Evolutionary conservation across 2,888 invertebrate species (phyloP), one percentile per base, ranked within the genome.

Genomic region (Sussaba pulchella): DNA sequence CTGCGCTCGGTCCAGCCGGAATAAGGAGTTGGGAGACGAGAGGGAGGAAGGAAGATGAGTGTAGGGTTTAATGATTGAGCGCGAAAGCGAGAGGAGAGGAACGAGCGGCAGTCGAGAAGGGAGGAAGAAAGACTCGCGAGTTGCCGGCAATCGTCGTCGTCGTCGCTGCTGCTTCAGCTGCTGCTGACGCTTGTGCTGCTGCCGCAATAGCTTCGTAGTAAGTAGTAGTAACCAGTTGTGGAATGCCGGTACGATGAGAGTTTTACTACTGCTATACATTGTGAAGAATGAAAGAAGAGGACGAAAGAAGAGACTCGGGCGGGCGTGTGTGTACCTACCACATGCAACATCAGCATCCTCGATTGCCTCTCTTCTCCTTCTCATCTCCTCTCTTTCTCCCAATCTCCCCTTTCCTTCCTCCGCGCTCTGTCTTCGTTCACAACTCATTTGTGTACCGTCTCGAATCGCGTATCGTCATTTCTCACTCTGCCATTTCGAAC

Each of bases 141-240:
- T n/a, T n/a, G n/a, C n/a, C n/a, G n/a, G n/a, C n/a, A n/a, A 24
- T 24, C 2, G 10, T 2, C 21, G 50, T 10, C 8, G 19, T 3
- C 21, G 9, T 39, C 57, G 36, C n/a, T 26, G 31, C 31, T 57
- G 31, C 24, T 8, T n/a, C n/a, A n/a, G n/a, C n/a, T n/a, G n/a
- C n/a, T n/a, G n/a, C n/a, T n/a, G n/a, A n/a, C n/a, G n/a, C n/a
- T n/a, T n/a, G n/a, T n/a, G n/a, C n/a, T n/a, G 43, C 3, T 43
- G 43, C 45, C 64, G 70, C 21, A 61, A 70, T 59, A 74, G 73
- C 59, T 43, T 57, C 52, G 54, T 75, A 78, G 78, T 66, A 52
- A 78, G 82, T 79, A 77, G 85, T 83, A 84, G 85, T 85, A 84
- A 84, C 84, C 84, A 85, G 85, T 84, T 82, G 85, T 83, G 85